Conservation (phyloP, 2,113 vertebrate species). For the Mobula birostris region DNA sequence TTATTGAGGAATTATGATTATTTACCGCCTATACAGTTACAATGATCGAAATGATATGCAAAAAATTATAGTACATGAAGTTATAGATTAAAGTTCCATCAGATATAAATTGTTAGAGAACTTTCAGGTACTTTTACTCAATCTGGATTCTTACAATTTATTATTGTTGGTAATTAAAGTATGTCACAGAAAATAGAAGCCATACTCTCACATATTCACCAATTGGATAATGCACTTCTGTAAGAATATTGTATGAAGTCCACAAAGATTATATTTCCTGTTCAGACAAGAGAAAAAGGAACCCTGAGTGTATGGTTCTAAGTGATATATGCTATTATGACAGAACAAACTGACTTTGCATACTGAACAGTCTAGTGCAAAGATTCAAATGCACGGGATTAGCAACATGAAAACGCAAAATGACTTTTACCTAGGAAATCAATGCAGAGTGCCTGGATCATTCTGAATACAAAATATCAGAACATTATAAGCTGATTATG, state of each 20-base stretch:
- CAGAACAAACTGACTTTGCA: slow-evolving; percentile 28
- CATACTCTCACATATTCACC: slow-evolving; percentile 10
- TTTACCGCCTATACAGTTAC: neutral
- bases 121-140: neutral
- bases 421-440: neutral
- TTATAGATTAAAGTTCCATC: neutral
- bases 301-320: slow-evolving; percentile 11
- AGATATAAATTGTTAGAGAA: neutral
- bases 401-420: slow-evolving; percentile 25
- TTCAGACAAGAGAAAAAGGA: neutral
- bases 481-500: slow-evolving; percentile 3
- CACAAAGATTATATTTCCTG: slow-evolving; percentile 21
- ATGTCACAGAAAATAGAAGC: slow-evolving; percentile 5
- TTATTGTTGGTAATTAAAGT: slow-evolving; percentile 25
- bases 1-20: neutral
- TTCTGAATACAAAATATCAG: slow-evolving; percentile 19
- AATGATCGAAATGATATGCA: neutral
- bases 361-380: slow-evolving; percentile 14
- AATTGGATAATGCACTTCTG: slow-evolving; percentile 34
- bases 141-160: neutral
- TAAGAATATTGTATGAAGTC: slow-evolving; percentile 25
- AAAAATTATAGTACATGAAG: neutral
- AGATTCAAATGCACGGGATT: slow-evolving; percentile 33
- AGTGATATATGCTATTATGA: slow-evolving; percentile 35
- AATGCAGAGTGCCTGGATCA: neutral